A percentile compares a stretch with the other conserved stretches of the same genome.
Conservation (phyloP, 2,888 invertebrate genomes). For the Polyommatus icarus region DNA sequence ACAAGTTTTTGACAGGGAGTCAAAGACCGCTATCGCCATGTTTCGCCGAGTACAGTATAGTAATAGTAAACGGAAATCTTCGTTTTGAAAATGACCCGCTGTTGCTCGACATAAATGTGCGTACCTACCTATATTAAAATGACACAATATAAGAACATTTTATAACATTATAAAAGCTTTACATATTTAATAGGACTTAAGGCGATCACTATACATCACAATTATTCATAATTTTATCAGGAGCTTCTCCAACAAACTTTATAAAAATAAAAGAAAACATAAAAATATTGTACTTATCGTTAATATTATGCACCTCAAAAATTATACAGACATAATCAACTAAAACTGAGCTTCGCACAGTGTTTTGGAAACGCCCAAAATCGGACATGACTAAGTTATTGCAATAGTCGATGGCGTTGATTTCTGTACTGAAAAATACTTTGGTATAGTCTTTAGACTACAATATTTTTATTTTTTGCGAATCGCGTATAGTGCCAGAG, state of each 20-base stretch:
- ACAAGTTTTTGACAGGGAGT: no score
- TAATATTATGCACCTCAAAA: neutral
- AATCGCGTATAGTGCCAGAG: no score
- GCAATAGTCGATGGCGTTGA: no score
- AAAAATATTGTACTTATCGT: neutral
- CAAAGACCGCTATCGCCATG: no score
- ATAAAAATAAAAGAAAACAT: neutral
- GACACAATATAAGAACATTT: neutral
- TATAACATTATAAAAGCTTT: constrained; percentile 4
- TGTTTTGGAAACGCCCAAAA: no score
- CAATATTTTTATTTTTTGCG: no score
- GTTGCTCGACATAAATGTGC: neutral
- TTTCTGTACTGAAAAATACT: no score
- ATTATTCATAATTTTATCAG: neutral
- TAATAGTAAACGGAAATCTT: neutral
- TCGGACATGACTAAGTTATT: no score
- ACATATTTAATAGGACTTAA: constrained; percentile 7
- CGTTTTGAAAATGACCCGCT: neutral
- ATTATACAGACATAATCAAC: neutral
- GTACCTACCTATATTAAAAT: neutral
- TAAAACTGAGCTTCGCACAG: no score
- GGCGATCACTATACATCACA: neutral
- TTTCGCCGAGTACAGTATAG: no score
- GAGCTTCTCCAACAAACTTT: neutral
- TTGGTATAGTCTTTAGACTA: no score